Percentiles rank a stretch among this genome's conserved stretches.
These are phyloP conservation scores for Tetraneura akinire DNA, from an alignment of 1,140 invertebrate species.

Conservation along the genomic window DNA sequence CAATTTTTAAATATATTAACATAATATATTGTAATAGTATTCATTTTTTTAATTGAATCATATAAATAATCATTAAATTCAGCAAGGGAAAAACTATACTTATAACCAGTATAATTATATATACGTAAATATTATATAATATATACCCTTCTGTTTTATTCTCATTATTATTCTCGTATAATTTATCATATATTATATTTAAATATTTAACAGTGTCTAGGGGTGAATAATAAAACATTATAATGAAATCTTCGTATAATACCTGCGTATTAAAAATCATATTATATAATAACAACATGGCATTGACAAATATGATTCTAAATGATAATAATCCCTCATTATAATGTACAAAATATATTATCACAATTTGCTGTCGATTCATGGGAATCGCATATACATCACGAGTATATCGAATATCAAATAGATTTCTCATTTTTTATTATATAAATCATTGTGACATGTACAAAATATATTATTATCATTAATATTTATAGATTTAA, in stretches of 20 bases:
- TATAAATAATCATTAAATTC: not conserved
- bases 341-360: too few relatives aligned
- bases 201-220: not conserved
- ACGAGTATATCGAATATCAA: too few relatives aligned
- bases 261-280: not conserved
- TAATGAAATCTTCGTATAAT: not conserved
- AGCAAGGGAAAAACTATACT: not conserved
- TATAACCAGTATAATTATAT: not conserved
- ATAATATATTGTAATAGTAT: not conserved
- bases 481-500: too few relatives aligned
- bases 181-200: slow-evolving; percentile 1
- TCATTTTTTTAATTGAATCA: not conserved
- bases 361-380: too few relatives aligned
- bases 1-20: not conserved
- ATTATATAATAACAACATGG: not conserved
- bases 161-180: not conserved
- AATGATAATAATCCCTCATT: too few relatives aligned
- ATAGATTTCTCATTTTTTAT: too few relatives aligned
- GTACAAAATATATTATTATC: too few relatives aligned
- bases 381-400: too few relatives aligned
- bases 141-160: not conserved
- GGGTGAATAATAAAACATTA: not conserved
- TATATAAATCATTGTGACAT: too few relatives aligned
- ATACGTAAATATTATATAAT: too few relatives aligned
- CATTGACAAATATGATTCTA: too few relatives aligned